Percentiles rank a stretch among this genome's conserved stretches.
Conservation (phyloP, 2,888 invertebrate species). For the Allolobophora icterica region DNA sequence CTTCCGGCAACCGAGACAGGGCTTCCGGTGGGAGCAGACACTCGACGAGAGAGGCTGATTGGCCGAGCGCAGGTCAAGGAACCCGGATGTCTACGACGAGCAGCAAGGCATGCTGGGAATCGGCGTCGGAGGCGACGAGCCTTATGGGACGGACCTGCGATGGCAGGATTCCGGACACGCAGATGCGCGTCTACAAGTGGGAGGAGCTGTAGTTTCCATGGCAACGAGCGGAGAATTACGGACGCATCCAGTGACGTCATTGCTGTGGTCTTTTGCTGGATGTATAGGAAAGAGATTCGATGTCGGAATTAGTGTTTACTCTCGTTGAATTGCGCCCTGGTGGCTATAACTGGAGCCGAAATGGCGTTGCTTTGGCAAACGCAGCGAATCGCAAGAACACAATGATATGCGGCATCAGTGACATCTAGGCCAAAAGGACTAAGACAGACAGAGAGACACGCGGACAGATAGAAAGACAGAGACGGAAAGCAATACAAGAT, state of each 20-base stretch:
- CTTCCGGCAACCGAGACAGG: not conserved
- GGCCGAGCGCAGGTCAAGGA: not conserved
- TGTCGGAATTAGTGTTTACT: not conserved
- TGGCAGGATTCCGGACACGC: not conserved
- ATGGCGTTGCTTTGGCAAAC: not conserved
- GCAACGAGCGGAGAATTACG: not conserved
- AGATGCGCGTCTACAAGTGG: constrained; percentile 14
- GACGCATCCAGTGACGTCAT: not conserved
- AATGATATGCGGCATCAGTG: not conserved
- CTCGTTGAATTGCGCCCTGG: not conserved
- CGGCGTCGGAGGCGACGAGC: not conserved
- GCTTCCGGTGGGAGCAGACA: not conserved
- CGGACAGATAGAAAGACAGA: not conserved
- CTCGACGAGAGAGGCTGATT: not conserved
- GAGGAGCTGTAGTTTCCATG: constrained; percentile 20
- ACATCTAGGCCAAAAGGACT: not conserved
- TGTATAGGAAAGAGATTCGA: not conserved
- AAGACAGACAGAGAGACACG: too few species aligned
- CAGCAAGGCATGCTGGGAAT: not conserved
- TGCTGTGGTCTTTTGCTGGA: too few species aligned
- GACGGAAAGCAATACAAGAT: not conserved
- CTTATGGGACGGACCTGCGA: not conserved
- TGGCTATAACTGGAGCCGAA: not conserved
- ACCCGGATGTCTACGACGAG: not conserved
- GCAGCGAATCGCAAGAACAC: not conserved